Percentiles rank a stretch among this genome's conserved stretches.
Evolutionary conservation across 2,113 vertebrate genomes (phyloP).

Genomic region (Fregetta grallaria): DNA sequence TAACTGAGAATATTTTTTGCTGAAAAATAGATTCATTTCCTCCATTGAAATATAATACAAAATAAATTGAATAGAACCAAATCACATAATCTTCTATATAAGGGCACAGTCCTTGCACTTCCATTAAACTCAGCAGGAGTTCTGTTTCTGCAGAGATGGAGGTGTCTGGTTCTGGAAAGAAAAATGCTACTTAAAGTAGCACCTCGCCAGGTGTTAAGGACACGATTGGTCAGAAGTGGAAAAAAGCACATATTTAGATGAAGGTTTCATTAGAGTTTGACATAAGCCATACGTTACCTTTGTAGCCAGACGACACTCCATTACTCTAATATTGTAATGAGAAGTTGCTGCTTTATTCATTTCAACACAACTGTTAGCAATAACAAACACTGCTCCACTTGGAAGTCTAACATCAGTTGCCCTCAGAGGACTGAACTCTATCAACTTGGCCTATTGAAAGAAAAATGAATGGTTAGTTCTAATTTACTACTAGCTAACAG

Average conservation of each 20-base stretch:
- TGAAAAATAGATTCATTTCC: conserved; percentile 9
- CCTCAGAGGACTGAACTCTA: conserved; percentile 91
- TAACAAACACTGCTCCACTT: conserved; percentile 88
- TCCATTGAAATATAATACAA: neutral
- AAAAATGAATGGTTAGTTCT: conserved; percentile 55
- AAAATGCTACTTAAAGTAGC: conserved; percentile 49
- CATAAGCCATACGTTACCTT: conserved; percentile 82
- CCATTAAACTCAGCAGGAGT: neutral
- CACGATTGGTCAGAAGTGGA: neutral
- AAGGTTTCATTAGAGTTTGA: conserved; percentile 62
- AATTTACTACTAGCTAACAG: conserved; percentile 49
- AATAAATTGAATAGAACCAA: neutral
- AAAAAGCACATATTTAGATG: conserved; percentile 38
- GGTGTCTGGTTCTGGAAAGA: conserved; percentile 24
- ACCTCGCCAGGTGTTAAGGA: conserved; percentile 63
- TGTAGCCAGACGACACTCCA: conserved; percentile 89
- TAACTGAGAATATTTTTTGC: neutral
- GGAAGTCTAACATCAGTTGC: conserved; percentile 92
- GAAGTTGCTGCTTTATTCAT: conserved; percentile 98
- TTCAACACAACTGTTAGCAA: conserved; percentile 93
- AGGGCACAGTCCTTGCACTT: neutral
- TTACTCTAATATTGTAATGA: conserved; percentile 94
- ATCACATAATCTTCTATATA: conserved; percentile 15
- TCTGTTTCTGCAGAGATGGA: neutral
- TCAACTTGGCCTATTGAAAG: conserved; percentile 89